Evolutionary conservation across 2,888 invertebrate genomes (phyloP).

Genomic region (Rhorus exstirpatorius): DNA sequence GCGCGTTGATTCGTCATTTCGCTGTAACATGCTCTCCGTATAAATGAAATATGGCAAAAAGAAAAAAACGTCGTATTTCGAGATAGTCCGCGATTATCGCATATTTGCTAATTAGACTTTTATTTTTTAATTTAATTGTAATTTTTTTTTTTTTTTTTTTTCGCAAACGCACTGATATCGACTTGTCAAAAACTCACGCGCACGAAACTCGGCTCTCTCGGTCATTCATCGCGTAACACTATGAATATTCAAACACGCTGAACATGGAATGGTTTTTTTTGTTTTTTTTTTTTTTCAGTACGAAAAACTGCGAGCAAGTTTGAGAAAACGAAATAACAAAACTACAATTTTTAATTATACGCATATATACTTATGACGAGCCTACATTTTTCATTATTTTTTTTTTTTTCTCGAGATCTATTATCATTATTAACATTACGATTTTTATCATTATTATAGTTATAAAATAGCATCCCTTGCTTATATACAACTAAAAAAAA

Average conservation of each 20-base stretch:
- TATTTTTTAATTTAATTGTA: no score
- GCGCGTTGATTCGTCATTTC: not conserved
- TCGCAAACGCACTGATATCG: conserved; percentile 15
- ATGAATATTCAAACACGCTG: conserved; percentile 19
- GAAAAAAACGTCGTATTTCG: no score
- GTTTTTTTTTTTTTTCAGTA: conserved; percentile 66
- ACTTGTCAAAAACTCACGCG: conserved; percentile 2
- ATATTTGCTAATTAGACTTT: not conserved
- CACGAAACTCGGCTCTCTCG: conserved; percentile 44
- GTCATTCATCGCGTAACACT: conserved; percentile 31
- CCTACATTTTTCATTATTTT: conserved; percentile 68
- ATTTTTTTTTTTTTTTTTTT: not conserved
- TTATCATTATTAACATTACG: conserved; percentile 52
- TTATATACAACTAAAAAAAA: conserved; percentile 68
- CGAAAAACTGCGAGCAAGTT: conserved; percentile 55
- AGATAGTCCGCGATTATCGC: not conserved
- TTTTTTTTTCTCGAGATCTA: conserved; percentile 67
- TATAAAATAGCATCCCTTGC: conserved; percentile 47
- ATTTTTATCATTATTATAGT: conserved; percentile 40
- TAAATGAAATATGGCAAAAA: no score
- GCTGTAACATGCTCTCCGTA: not conserved
- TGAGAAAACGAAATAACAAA: conserved; percentile 46
- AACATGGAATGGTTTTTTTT: no score
- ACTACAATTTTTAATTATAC: conserved; percentile 69
- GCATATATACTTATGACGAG: conserved; percentile 71